These are phyloP conservation scores for Portunus trituberculatus DNA, from an alignment of 1,140 invertebrate genomes.

Conservation along the genomic window DNA sequence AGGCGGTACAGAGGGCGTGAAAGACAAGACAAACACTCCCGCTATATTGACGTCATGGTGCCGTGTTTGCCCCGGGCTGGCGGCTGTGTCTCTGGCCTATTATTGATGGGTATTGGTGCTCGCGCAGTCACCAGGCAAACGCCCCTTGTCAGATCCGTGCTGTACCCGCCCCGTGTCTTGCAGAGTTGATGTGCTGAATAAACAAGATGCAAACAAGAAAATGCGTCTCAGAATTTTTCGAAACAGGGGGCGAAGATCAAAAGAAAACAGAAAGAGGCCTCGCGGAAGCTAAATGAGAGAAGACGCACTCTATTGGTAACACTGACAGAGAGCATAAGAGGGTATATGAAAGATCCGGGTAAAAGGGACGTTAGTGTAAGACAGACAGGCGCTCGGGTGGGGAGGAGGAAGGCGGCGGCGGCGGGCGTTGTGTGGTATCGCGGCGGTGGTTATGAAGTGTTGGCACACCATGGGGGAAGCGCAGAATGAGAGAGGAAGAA, in stretches of 20 bases:
- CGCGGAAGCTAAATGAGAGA: neutral
- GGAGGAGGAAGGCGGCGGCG: too few relatives aligned
- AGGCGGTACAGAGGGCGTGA: neutral
- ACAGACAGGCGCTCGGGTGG: neutral
- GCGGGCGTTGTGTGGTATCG: too few relatives aligned
- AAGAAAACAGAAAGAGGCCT: neutral
- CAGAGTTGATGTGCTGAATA: too few relatives aligned
- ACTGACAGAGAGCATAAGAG: neutral
- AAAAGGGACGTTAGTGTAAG: neutral
- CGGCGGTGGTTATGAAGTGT: neutral
- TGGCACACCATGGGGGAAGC: neutral
- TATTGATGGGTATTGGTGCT: conserved; percentile 22
- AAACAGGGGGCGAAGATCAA: neutral
- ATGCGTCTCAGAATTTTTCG: neutral
- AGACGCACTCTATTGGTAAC: neutral
- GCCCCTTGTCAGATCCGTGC: neutral
- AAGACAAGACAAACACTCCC: neutral
- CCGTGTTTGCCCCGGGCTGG: neutral
- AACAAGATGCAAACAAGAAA: conserved; percentile 22
- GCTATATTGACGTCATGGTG: neutral
- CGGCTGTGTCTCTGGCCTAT: neutral
- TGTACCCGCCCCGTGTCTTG: too few relatives aligned
- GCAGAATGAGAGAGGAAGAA: neutral
- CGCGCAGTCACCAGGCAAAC: neutral
- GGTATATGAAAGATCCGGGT: neutral